Evolutionary conservation across 2,113 vertebrate genomes (phyloP).

Genomic region (Pampusana beccarii): DNA sequence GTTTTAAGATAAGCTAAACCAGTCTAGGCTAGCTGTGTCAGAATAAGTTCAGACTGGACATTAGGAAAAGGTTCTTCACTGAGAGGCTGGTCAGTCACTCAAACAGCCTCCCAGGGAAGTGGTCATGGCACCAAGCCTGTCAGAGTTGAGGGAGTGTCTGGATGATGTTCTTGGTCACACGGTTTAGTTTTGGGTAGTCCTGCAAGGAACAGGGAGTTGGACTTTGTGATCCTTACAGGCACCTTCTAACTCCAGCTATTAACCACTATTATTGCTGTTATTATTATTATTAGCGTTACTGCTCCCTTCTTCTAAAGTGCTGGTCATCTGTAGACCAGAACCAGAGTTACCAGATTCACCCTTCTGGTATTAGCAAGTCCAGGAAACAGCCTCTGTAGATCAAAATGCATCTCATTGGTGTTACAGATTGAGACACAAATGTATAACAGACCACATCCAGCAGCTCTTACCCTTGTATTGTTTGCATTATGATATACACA

Average conservation of each 20-base stretch:
- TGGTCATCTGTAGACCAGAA: not conserved
- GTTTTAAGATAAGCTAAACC: not conserved
- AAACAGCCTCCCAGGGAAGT: not conserved
- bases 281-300: not conserved
- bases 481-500: not conserved
- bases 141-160: not conserved
- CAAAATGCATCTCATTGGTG: rapidly evolving
- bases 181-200: not conserved
- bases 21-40: not conserved
- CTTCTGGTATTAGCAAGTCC: not conserved
- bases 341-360: not conserved
- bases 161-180: rapidly evolving
- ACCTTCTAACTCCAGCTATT: not conserved
- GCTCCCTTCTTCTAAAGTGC: not conserved
- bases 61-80: not conserved
- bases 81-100: rapidly evolving
- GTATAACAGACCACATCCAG: not conserved
- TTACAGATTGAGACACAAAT: not conserved
- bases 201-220: not conserved
- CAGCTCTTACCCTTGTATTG: not conserved
- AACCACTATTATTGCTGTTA: no score
- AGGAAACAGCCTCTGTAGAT: not conserved
- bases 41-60: not conserved
- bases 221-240: not conserved
- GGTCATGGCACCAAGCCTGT: not conserved